These are phyloP conservation scores for Choristoneura fumiferana DNA, from an alignment of 1,140 invertebrate species.

Conservation along the genomic window DNA sequence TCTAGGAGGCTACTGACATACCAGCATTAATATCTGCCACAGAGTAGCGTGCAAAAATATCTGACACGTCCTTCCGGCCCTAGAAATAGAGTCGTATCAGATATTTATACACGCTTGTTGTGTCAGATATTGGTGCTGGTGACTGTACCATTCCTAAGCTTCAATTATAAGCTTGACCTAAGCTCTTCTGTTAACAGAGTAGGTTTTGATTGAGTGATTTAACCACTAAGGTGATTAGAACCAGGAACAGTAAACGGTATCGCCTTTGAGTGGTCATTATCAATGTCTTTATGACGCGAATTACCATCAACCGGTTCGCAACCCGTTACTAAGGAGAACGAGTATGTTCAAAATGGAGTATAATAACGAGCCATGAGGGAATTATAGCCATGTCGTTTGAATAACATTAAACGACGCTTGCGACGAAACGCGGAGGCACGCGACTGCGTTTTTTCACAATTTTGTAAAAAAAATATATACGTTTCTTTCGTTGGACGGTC, in stretches of 20 bases:
- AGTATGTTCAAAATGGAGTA: slow-evolving; percentile 7
- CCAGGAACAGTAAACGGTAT: neutral
- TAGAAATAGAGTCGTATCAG: no score
- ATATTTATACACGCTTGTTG: no score
- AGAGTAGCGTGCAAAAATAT: no score
- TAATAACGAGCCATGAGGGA: neutral
- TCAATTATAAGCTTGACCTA: no score
- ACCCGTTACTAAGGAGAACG: slow-evolving; percentile 3
- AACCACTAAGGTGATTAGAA: neutral
- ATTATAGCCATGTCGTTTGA: neutral
- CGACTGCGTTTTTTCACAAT: neutral
- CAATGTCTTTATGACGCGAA: slow-evolving; percentile 10
- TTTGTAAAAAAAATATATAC: no score
- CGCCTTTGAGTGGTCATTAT: slow-evolving; percentile 3
- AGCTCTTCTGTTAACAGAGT: no score
- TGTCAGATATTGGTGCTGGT: no score
- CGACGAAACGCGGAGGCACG: neutral
- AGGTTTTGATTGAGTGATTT: slow-evolving; percentile 6
- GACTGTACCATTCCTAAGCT: no score
- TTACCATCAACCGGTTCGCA: slow-evolving; percentile 6
- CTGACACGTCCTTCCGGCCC: no score
- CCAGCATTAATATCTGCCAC: no score
- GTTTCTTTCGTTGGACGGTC: no score
- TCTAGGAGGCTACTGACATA: no score
- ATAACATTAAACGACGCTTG: neutral